Conservation (phyloP, 2,888 invertebrate genomes). For the Agrotis segetum region DNA sequence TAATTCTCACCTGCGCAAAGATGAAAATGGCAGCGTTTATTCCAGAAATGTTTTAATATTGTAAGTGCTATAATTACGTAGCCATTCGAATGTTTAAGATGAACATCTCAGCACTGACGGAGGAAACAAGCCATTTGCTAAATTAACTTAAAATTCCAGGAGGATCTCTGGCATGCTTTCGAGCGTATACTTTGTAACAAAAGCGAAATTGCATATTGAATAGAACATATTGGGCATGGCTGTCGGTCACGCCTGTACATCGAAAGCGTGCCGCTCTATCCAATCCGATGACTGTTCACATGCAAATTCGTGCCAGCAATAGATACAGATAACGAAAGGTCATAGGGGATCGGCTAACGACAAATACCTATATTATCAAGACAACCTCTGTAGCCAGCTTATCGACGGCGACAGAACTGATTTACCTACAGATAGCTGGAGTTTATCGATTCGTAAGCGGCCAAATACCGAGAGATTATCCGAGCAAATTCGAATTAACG, state of each 20-base stretch:
- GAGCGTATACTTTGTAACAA: conserved; percentile 34
- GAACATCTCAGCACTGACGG: conserved; percentile 23
- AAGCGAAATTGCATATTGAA: conserved; percentile 59
- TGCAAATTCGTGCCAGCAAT: conserved; percentile 67
- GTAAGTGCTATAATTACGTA: conserved; percentile 55
- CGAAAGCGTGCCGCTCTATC: conserved; percentile 64
- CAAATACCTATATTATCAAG: conserved; percentile 58
- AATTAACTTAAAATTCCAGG: conserved; percentile 39
- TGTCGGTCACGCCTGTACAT: conserved; percentile 63
- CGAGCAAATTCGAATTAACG: conserved; percentile 23
- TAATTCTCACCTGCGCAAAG: conserved; percentile 68
- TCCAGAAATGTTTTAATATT: conserved; percentile 57
- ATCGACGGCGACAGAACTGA: conserved; percentile 53
- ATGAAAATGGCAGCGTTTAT: conserved; percentile 39
- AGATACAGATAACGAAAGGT: conserved; percentile 68
- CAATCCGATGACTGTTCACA: conserved; percentile 65
- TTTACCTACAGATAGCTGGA: conserved; percentile 50
- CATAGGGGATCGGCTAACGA: conserved; percentile 60
- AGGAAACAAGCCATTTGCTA: conserved; percentile 47
- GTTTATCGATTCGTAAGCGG: conserved; percentile 46
- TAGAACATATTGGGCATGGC: conserved; percentile 64
- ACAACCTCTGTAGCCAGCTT: conserved; percentile 54
- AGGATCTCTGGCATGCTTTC: conserved; percentile 34
- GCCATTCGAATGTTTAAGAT: conserved; percentile 43
- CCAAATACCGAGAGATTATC: conserved; percentile 36